These are phyloP conservation scores for Myotis findleyi DNA, from an alignment of 2,797 vertebrate species.

Conservation along the genomic window DNA sequence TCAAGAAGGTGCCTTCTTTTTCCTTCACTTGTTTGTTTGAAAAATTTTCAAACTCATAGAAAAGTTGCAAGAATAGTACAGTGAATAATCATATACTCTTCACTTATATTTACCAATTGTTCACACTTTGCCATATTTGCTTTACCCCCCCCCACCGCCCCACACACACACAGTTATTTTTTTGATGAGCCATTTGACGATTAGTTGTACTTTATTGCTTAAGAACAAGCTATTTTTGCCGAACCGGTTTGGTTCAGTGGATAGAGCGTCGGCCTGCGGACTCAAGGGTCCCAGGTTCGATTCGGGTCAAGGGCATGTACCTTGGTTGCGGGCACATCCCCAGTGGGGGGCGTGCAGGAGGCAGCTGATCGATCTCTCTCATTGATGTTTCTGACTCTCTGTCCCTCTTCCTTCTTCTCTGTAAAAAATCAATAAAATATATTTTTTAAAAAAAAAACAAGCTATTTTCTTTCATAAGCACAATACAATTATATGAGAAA, in stretches of 20 bases:
- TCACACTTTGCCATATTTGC: slow-evolving; percentile 26
- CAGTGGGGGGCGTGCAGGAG: too few species aligned
- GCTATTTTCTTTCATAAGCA: neutral
- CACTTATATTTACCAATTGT: neutral
- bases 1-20: neutral
- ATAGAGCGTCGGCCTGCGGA: too few species aligned
- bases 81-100: neutral
- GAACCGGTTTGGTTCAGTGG: too few species aligned
- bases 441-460: neutral
- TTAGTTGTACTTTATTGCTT: neutral
- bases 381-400: too few species aligned
- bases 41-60: neutral
- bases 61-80: neutral
- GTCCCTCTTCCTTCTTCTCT: too few species aligned
- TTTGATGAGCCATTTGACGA: neutral
- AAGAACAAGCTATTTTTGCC: slow-evolving; percentile 1
- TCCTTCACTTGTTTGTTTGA: neutral
- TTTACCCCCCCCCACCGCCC: too few species aligned
- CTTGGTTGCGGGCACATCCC: too few species aligned
- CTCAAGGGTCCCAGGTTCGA: too few species aligned
- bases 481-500: neutral
- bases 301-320: too few species aligned
- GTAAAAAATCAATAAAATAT: too few species aligned
- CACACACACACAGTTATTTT: neutral
- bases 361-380: too few species aligned